These are phyloP conservation scores for Agrochola circellaris DNA, from an alignment of 2,888 invertebrate genomes.

Conservation along the genomic window DNA sequence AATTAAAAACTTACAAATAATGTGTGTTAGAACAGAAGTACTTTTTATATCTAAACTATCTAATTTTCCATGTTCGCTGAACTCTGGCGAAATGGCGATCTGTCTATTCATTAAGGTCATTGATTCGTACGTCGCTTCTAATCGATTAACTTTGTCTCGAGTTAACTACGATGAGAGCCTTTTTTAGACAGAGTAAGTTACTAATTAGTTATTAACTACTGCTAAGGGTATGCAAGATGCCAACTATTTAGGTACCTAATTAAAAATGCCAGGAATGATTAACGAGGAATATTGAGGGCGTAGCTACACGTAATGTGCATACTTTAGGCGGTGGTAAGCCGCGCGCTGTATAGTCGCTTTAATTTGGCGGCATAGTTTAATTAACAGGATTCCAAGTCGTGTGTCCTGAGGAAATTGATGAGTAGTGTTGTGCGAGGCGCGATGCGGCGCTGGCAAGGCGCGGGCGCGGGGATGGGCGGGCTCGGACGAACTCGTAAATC, in stretches of 20 bases:
- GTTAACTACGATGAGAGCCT: not conserved
- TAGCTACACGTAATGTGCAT: constrained; percentile 57
- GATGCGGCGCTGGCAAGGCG: constrained; percentile 37
- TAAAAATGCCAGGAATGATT: constrained; percentile 39
- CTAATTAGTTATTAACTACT: not conserved
- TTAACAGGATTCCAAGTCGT: constrained; percentile 86
- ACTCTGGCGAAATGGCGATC: constrained; percentile 18
- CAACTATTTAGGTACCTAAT: constrained; percentile 8
- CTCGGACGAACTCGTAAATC: constrained; percentile 83
- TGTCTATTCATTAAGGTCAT: constrained; percentile 44
- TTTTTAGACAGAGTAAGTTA: constrained; percentile 12
- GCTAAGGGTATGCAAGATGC: not conserved
- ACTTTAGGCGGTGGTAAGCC: constrained; percentile 68
- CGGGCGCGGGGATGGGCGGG: constrained; percentile 53
- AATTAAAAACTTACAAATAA: constrained; percentile 2
- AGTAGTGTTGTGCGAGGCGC: constrained; percentile 80
- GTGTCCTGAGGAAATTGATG: constrained; percentile 88
- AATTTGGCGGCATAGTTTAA: constrained; percentile 88
- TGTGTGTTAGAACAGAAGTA: not conserved
- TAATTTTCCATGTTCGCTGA: constrained; percentile 27
- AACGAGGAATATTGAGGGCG: constrained; percentile 31
- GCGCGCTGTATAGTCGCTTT: constrained; percentile 73
- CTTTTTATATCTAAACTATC: not conserved
- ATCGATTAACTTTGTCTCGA: constrained; percentile 27
- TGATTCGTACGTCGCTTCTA: constrained; percentile 26